Conservation (phyloP, 2,888 invertebrate genomes). For the Xylota segnis region DNA sequence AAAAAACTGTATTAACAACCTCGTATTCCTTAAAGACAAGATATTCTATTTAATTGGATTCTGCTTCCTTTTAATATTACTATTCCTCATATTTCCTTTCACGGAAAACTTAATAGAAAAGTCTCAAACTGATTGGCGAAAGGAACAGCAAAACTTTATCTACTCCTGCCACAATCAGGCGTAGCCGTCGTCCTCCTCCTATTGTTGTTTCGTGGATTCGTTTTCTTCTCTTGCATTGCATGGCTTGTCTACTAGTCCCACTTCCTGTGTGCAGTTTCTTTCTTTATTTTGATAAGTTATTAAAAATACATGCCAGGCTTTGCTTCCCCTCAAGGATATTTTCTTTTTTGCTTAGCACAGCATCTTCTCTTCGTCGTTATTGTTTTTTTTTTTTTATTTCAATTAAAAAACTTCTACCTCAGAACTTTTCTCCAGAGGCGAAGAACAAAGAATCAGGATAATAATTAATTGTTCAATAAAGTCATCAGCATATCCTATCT, state of each 20-base stretch:
- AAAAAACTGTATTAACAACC: background rate
- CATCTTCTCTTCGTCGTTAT: background rate
- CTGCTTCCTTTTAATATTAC: background rate
- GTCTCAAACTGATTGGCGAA: conserved; percentile 35
- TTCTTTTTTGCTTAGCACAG: background rate
- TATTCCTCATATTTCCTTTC: background rate
- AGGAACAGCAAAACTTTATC: conserved; percentile 43
- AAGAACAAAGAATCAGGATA: conserved; percentile 38
- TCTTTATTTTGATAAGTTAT: conserved; percentile 69
- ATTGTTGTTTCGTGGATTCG: conserved; percentile 29
- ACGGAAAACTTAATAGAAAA: conserved; percentile 38
- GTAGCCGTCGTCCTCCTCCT: conserved; percentile 24
- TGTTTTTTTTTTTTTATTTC: conserved; percentile 34
- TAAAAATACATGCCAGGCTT: conserved; percentile 57
- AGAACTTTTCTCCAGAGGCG: conserved; percentile 2
- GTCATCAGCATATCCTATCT: conserved; percentile 58
- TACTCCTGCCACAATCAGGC: conserved; percentile 55
- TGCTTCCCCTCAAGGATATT: background rate
- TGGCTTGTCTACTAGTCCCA: background rate
- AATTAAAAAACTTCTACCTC: conserved; percentile 45
- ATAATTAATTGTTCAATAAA: conserved; percentile 72
- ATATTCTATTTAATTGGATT: conserved; percentile 47
- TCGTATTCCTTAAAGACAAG: conserved; percentile 7
- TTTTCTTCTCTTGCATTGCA: conserved; percentile 12
- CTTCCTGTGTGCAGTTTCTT: conserved; percentile 1